Conservation (phyloP, 2,888 invertebrate species). For the Drosophila mulleri region DNA sequence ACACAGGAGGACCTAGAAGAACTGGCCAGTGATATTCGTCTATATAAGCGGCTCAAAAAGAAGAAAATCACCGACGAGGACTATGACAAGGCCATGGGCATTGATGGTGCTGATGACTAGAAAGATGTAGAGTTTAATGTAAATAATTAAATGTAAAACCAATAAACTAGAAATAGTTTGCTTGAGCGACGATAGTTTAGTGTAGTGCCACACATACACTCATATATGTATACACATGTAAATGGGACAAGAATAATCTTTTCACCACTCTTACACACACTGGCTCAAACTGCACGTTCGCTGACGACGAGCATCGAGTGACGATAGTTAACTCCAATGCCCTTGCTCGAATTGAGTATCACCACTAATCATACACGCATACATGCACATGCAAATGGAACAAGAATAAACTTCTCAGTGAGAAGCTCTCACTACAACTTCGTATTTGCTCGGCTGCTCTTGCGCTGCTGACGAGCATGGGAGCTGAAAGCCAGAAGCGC, state of each 20-base stretch:
- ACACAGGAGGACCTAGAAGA: slow-evolving; percentile 91
- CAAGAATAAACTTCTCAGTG: neutral
- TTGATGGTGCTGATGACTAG: slow-evolving; percentile 64
- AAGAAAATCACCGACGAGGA: slow-evolving; percentile 91
- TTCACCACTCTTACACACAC: too few species aligned
- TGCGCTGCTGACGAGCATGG: neutral
- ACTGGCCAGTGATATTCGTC: slow-evolving; percentile 91
- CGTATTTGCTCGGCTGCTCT: neutral
- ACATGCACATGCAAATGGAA: neutral
- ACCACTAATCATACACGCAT: neutral
- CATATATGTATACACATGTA: too few species aligned
- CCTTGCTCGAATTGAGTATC: neutral
- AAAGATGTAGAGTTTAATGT: slow-evolving; percentile 2
- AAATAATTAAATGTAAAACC: slow-evolving; percentile 19
- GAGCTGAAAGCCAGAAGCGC: neutral
- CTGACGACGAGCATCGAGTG: neutral
- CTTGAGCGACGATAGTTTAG: neutral
- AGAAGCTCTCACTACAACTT: neutral
- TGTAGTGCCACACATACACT: too few species aligned
- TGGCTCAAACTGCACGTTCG: too few species aligned
- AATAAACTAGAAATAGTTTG: neutral
- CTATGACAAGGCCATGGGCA: slow-evolving; percentile 88
- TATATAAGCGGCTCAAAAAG: slow-evolving; percentile 94
- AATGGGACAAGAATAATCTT: too few species aligned
- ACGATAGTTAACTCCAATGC: neutral